Base-by-base conservation (phyloP, 1,140 invertebrate species). In the Pantala flavescens region DNA sequence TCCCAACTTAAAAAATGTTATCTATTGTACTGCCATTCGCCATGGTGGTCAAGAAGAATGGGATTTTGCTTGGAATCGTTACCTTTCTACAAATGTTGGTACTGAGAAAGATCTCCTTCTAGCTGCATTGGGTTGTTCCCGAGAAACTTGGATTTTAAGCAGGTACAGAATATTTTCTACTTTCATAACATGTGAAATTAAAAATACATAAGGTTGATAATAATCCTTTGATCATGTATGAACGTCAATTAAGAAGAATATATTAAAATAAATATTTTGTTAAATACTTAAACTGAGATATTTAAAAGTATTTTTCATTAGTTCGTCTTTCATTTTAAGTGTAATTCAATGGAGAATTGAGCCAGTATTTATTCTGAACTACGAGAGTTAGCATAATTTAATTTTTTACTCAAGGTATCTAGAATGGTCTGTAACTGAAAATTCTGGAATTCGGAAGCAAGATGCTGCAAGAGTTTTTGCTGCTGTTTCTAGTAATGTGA, bases 1-100 rank as follows among this genome's bases (percentile, higher is more conserved):
- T 7, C 89, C 91, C 7, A 93, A 95, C 80, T 81, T 95, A 19
- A 89, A 93, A 70, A 86, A 85, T 21, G 87, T 91, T 0, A 90
- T 96, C 7, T 96, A 95, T 80, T 97, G 94, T 78, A 90, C 90
- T 0, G 94, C 93, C 0, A 90, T 98, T 7, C 85, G 89, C 74
- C 86, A 89, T 16, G 95, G 95, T 2, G 89, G 90, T 0, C 88
- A 90, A 74, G 82, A 86, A 7, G 93, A 95, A 79, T 97, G 94
- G 94, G 85, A 94, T 36, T 95, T 95, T 80, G 88, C 90, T 0
- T 93, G 93, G 87, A 84, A 91, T 55, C 84, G 90, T 21, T 97
- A 93, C 79, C 78, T 87, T 16, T 87, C 86, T 7, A 87, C 90
- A 0, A 90, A 90, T 76, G 89, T 93, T 0, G 91, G 89, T 0